Percentiles rank a stretch among this genome's conserved stretches.
phyloP scores from a whole-genome alignment of 1,140 invertebrate genomes.

The Fopius arisanus region DNA sequence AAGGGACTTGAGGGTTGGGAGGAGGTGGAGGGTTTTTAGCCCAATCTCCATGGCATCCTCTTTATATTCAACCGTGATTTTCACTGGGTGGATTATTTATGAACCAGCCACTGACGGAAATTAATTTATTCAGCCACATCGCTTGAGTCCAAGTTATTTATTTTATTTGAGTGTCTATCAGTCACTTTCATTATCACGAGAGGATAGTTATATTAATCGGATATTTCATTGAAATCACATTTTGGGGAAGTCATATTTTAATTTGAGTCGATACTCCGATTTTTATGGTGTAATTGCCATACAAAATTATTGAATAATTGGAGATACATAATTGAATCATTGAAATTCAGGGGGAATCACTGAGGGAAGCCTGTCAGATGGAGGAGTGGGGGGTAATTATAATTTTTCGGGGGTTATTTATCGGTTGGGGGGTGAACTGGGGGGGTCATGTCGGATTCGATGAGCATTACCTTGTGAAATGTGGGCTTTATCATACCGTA shows the following conservation, averaged over 20 bases:
- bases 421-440: neutral
- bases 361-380: neutral
- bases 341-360: neutral
- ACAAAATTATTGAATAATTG: too few relatives aligned
- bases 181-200: neutral
- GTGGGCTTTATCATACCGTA: constrained; percentile 17
- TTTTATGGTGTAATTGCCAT: too few relatives aligned
- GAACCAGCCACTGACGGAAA: constrained; percentile 6
- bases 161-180: neutral
- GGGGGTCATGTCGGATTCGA: constrained; percentile 5
- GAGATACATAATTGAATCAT: neutral
- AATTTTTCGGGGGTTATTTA: neutral
- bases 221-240: too few relatives aligned
- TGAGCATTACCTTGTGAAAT: constrained; percentile 1
- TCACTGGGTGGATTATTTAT: constrained; percentile 1
- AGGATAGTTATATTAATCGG: neutral
- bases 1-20: neutral
- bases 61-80: constrained; percentile 1
- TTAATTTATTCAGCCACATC: constrained; percentile 10
- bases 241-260: too few relatives aligned
- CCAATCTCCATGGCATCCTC: neutral
- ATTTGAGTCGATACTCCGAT: too few relatives aligned
- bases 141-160: neutral
- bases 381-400: neutral
- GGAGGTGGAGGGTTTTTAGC: neutral